phyloP scores from a whole-genome alignment of 1,140 invertebrate genomes.

The Apolygus lucorum region DNA sequence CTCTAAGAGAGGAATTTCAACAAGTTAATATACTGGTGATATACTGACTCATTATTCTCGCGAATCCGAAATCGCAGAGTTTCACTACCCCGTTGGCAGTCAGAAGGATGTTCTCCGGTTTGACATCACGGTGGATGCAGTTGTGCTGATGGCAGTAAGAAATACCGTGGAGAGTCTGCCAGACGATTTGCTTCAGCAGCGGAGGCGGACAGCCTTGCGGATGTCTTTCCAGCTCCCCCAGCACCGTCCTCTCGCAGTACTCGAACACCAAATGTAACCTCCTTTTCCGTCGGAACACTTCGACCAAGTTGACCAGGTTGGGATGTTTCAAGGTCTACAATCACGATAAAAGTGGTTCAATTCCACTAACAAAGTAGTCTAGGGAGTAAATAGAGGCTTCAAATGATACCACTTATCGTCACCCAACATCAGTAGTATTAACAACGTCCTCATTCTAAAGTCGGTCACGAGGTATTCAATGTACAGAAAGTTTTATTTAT shows the following conservation, averaged over 20 bases:
- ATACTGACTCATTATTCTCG: constrained; percentile 77
- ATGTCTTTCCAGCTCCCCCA: constrained; percentile 92
- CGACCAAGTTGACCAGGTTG: constrained; percentile 93
- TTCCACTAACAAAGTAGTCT: too few species aligned
- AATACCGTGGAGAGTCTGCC: constrained; percentile 90
- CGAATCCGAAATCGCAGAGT: constrained; percentile 98
- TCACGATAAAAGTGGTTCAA: too few species aligned
- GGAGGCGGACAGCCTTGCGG: constrained; percentile 73
- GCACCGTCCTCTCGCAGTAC: constrained; percentile 93
- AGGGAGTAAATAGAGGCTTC: too few species aligned
- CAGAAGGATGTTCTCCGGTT: constrained; percentile 98
- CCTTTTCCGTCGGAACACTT: constrained; percentile 94
- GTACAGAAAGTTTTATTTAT: too few species aligned
- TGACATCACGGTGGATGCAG: constrained; percentile 94
- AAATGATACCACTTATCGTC: too few species aligned
- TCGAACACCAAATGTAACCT: constrained; percentile 97
- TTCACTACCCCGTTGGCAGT: constrained; percentile 90
- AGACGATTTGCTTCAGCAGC: constrained; percentile 83
- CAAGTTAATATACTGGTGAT: too few species aligned
- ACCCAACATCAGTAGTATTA: too few species aligned
- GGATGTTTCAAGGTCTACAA: constrained; percentile 98
- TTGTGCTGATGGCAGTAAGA: constrained; percentile 95
- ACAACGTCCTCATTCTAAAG: too few species aligned
- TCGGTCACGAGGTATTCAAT: too few species aligned
- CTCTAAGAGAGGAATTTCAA: too few species aligned